Base-by-base conservation (phyloP, 2,113 vertebrate species). In the Oreochromis aureus region DNA sequence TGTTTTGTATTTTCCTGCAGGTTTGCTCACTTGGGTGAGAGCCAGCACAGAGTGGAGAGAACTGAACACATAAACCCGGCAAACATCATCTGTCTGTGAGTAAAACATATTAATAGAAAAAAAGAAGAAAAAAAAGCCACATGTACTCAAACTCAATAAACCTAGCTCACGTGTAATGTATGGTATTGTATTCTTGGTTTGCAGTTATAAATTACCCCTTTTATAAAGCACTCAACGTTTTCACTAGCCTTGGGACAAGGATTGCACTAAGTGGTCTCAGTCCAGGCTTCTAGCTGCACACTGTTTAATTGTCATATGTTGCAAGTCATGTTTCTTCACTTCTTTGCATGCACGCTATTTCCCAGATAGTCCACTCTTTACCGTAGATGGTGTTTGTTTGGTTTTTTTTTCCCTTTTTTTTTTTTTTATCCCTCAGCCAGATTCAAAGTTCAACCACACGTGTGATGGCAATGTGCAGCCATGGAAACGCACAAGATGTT, bases 1-100 rank as follows among this genome's bases (percentile, higher is more conserved):
- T 19, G 78, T 46, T 53, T 54, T 41, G 61, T 36, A 27, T 80
- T 61, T 48, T 13, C n/a, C 36, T 87, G 51, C 92, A 99, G 98
- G 91, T 99, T 99, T 96, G 97, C 98, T 92, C 97, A 97, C 88
- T 96, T 99, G 94, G 98, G 98, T 13, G 97, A 97, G 93, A 98
- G 96, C 94, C 98, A 98, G 85, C 97, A 98, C 94, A 97, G 95
- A 87, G 97, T 97, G 95, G 97, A 98, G 80, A 97, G 93, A 92
- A 95, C 58, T 9, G 95, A 94, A 83, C 94, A 91, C 81, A 96
- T 96, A 90, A 93, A 92, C 30, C 91, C 96, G 76, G 97, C 97
- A n/a, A 96, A 95, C 80, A 94, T 98, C 92, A 97, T 97, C 95
- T 96, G 96, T 94, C 82, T 99, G 98, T 99, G 96, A 98, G 99